Percentiles rank a stretch among this genome's conserved stretches.
These are phyloP conservation scores for Sinocyclocheilus maitianheensis DNA, from an alignment of 2,113 vertebrate species.

Conservation along the genomic window DNA sequence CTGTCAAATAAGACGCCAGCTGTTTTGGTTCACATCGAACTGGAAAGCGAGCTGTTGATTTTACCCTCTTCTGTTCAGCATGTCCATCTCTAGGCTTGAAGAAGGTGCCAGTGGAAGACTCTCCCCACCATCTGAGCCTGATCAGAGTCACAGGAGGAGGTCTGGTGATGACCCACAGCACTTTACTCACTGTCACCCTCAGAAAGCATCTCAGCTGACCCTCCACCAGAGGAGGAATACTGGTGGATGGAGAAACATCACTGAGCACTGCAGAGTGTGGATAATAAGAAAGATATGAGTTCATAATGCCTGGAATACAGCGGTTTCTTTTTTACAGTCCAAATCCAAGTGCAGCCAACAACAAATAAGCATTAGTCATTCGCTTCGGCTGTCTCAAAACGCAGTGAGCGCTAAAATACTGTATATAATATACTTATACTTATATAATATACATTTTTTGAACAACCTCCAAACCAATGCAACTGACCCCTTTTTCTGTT, in stretches of 20 bases:
- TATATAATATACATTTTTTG: too few species aligned
- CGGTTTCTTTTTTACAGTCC: not conserved
- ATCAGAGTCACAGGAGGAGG: conserved; percentile 74
- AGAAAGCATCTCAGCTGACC: conserved; percentile 89
- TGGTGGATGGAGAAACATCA: conserved; percentile 81
- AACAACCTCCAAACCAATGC: not conserved
- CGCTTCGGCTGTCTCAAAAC: not conserved
- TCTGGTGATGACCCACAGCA: conserved; percentile 81
- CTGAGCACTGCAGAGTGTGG: conserved; percentile 70
- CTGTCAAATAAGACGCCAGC: conserved; percentile 88
- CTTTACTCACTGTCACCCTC: conserved; percentile 77
- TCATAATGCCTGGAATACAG: not conserved
- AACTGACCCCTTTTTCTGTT: conserved; percentile 69
- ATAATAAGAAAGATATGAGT: not conserved
- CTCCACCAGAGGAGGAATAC: conserved; percentile 90
- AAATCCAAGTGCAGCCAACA: not conserved
- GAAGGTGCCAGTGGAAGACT: conserved; percentile 83
- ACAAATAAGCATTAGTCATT: not conserved
- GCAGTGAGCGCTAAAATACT: too few species aligned
- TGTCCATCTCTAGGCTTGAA: conserved; percentile 81
- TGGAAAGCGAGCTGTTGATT: conserved; percentile 82
- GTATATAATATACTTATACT: not conserved
- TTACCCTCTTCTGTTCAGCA: conserved; percentile 74
- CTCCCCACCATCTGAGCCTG: conserved; percentile 93
- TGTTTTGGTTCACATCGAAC: conserved; percentile 90